Percentiles rank a stretch among this genome's conserved stretches.
phyloP scores from a whole-genome alignment of 2,888 invertebrate genomes.

The Apeira syringaria region DNA sequence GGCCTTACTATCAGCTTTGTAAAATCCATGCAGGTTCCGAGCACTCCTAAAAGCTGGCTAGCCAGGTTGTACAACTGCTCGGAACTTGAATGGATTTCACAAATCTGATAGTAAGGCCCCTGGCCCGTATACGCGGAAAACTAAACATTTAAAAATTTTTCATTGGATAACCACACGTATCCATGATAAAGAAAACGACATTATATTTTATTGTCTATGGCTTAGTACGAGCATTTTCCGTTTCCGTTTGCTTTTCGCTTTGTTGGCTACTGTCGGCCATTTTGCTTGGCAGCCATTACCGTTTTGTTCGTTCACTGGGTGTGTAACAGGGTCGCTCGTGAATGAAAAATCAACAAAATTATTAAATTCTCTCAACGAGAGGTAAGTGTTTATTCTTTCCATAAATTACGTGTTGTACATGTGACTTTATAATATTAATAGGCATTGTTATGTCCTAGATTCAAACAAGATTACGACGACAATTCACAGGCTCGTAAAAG shows the following conservation, averaged over 20 bases:
- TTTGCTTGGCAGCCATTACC: conserved; percentile 69
- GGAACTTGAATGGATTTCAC: no score
- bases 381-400: conserved; percentile 48
- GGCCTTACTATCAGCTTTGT: no score
- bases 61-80: no score
- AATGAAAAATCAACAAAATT: conserved; percentile 62
- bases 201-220: no score
- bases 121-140: no score
- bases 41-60: no score
- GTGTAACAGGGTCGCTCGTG: conserved; percentile 63
- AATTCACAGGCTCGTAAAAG: conserved; percentile 57
- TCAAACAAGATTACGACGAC: conserved; percentile 59
- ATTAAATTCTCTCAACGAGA: conserved; percentile 76
- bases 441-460: conserved; percentile 60
- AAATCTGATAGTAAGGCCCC: no score
- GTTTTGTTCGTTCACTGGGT: conserved; percentile 86
- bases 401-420: not conserved
- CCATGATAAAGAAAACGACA: no score
- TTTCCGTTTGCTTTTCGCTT: not conserved
- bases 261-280: not conserved
- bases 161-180: no score
- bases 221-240: no score
- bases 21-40: no score
- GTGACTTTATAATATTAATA: not conserved
- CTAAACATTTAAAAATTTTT: no score